These are phyloP conservation scores for Cryptophagus acutangulus DNA, from an alignment of 2,888 invertebrate species.

Conservation along the genomic window DNA sequence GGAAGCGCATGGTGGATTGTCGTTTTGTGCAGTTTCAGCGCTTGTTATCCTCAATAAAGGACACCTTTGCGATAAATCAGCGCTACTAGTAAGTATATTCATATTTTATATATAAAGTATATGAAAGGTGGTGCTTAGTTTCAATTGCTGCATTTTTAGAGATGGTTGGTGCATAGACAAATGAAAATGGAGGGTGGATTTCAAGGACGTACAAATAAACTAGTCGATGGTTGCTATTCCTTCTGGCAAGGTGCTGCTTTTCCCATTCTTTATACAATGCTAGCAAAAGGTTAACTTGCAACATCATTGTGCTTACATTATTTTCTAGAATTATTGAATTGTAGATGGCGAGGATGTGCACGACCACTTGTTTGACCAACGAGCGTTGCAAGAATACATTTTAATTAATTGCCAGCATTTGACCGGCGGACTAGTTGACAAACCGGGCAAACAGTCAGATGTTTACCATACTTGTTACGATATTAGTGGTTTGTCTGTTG, in stretches of 20 bases:
- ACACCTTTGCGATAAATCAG: conserved; percentile 68
- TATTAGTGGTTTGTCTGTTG: conserved; percentile 88
- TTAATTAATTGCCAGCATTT: conserved; percentile 86
- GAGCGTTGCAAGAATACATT: conserved; percentile 91
- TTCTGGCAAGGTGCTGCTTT: conserved; percentile 98
- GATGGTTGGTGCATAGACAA: conserved; percentile 88
- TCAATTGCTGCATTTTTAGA: conserved; percentile 43
- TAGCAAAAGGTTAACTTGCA: conserved; percentile 47
- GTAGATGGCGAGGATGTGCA: conserved; percentile 17
- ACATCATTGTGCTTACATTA: not conserved
- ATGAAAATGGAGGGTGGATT: conserved; percentile 96
- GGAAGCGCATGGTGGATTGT: conserved; percentile 99
- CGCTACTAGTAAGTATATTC: conserved; percentile 56
- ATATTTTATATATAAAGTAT: conserved; percentile 4
- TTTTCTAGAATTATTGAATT: conserved; percentile 4
- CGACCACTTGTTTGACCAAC: conserved; percentile 74
- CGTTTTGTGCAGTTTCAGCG: conserved; percentile 93
- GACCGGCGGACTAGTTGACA: conserved; percentile 89
- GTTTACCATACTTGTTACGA: conserved; percentile 97
- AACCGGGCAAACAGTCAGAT: conserved; percentile 89
- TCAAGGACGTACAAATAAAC: conserved; percentile 94
- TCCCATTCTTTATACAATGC: conserved; percentile 75
- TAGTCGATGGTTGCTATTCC: conserved; percentile 98
- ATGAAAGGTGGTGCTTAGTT: not conserved
- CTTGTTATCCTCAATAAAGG: conserved; percentile 76